phyloP scores from a whole-genome alignment of 2,113 vertebrate genomes.

The Polypterus senegalus region DNA sequence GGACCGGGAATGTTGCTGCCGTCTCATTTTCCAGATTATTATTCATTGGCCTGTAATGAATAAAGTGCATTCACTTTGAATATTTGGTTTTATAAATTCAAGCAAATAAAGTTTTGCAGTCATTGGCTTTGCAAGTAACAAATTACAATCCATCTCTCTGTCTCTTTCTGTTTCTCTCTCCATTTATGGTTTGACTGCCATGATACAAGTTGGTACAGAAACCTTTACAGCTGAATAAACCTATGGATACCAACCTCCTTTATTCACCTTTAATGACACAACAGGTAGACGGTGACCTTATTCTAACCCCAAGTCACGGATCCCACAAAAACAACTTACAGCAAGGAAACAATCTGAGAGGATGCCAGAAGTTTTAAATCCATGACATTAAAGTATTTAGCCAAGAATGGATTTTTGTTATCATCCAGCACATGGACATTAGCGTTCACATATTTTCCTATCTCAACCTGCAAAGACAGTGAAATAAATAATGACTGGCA shows the following conservation, averaged over 20 bases:
- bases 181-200: no score
- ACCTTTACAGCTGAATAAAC: no score
- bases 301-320: no score
- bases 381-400: slow-evolving; percentile 75
- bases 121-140: no score
- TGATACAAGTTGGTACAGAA: no score
- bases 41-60: slow-evolving; percentile 40
- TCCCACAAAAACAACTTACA: slow-evolving; percentile 50
- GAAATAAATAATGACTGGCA: background rate
- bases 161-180: no score
- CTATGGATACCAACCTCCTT: no score
- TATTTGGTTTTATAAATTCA: no score
- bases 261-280: no score
- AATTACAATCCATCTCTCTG: no score
- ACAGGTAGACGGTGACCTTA: no score
- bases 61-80: background rate
- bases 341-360: slow-evolving; percentile 70
- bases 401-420: slow-evolving; percentile 74
- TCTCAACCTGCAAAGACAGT: slow-evolving; percentile 71
- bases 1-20: slow-evolving; percentile 57
- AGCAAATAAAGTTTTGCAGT: no score
- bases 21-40: slow-evolving; percentile 69
- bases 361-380: slow-evolving; percentile 70
- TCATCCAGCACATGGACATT: slow-evolving; percentile 77
- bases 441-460: slow-evolving; percentile 75